phyloP scores from a whole-genome alignment of 2,888 invertebrate species.

The Drosophila niveifrons region DNA sequence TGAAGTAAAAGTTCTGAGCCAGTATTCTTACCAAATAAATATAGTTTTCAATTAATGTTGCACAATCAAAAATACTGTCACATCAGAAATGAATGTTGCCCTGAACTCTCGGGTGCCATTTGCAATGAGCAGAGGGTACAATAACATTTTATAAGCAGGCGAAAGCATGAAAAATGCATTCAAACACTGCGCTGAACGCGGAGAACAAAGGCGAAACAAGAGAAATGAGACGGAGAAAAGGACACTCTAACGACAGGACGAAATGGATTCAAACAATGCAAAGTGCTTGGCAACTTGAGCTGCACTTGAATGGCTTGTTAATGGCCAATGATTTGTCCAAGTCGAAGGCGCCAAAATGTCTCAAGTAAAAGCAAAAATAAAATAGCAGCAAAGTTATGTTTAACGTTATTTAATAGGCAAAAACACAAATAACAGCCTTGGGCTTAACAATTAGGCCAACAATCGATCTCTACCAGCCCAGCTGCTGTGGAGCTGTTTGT shows the following conservation, averaged over 20 bases:
- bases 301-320: constrained; percentile 36
- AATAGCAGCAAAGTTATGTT: constrained; percentile 8
- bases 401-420: constrained; percentile 37
- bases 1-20: too few species aligned
- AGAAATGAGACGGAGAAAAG: not conserved
- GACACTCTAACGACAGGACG: constrained; percentile 24
- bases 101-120: not conserved
- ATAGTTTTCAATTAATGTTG: too few species aligned
- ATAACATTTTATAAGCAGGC: constrained; percentile 24
- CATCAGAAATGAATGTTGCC: not conserved
- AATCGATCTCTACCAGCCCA: constrained; percentile 63
- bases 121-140: constrained; percentile 2
- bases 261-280: constrained; percentile 34
- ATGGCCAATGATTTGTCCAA: constrained; percentile 54
- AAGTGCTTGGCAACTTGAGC: constrained; percentile 26
- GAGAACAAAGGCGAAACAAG: constrained; percentile 29
- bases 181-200: constrained; percentile 8
- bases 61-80: not conserved
- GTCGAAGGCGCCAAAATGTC: not conserved
- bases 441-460: constrained; percentile 29
- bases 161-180: constrained; percentile 58
- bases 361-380: not conserved
- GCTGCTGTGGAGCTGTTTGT: constrained; percentile 66
- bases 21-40: too few species aligned
- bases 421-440: constrained; percentile 15